A percentile compares a stretch with the other conserved stretches of the same genome.
phyloP scores from a whole-genome alignment of 2,888 invertebrate species.

The Vannuccia rotundouncinata region DNA sequence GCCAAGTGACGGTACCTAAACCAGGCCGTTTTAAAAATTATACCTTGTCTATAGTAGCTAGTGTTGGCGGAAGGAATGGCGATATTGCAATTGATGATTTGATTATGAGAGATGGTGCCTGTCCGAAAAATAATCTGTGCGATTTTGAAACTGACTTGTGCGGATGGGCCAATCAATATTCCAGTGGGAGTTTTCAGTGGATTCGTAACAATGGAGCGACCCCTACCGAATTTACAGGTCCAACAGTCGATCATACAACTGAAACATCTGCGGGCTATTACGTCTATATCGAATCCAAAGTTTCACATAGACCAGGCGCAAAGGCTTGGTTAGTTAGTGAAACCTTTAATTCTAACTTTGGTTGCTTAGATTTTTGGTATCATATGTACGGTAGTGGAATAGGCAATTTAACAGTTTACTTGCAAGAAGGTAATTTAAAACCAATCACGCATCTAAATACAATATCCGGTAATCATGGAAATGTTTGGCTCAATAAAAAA shows the following conservation, averaged over 20 bases:
- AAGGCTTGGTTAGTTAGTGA: constrained; percentile 46
- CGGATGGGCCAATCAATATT: constrained; percentile 32
- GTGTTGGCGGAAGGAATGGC: constrained; percentile 45
- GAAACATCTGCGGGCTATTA: constrained; percentile 45
- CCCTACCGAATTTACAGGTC: constrained; percentile 45
- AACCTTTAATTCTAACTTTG: background rate
- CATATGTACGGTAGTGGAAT: constrained; percentile 43
- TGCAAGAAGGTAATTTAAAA: background rate
- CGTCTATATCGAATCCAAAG: constrained; percentile 48
- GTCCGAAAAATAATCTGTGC: constrained; percentile 41
- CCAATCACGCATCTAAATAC: constrained; percentile 7
- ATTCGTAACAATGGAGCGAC: constrained; percentile 43
- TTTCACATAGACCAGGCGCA: constrained; percentile 40
- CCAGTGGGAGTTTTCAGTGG: constrained; percentile 48
- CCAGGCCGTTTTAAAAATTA: background rate
- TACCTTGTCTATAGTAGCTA: constrained; percentile 42
- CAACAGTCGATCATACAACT: constrained; percentile 42
- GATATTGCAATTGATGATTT: constrained; percentile 54
- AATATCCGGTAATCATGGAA: constrained; percentile 46
- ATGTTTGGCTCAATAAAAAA: constrained; percentile 44
- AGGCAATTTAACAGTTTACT: constrained; percentile 39
- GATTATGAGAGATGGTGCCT: constrained; percentile 42
- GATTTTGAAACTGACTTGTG: constrained; percentile 38
- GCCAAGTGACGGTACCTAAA: constrained; percentile 25
- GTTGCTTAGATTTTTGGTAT: constrained; percentile 42